Percentiles rank a stretch among this genome's conserved stretches.
These are phyloP conservation scores for Xestia xanthographa DNA, from an alignment of 2,888 invertebrate genomes.

Conservation along the genomic window DNA sequence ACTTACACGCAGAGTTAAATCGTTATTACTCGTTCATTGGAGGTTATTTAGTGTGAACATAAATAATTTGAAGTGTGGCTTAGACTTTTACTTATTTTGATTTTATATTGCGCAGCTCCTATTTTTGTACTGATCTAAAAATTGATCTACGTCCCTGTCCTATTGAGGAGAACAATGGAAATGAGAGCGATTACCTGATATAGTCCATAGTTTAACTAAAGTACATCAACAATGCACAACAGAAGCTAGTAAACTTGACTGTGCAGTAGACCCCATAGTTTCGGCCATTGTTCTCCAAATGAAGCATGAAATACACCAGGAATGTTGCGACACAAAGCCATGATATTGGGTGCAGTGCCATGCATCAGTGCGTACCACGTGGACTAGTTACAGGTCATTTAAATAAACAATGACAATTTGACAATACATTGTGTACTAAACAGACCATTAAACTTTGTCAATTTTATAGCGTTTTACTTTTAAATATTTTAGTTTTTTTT, in stretches of 20 bases:
- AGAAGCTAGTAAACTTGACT: not conserved
- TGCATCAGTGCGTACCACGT: slow-evolving; percentile 22
- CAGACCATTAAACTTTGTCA: not conserved
- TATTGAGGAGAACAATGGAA: not conserved
- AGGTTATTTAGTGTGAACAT: not conserved
- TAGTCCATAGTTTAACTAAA: not conserved
- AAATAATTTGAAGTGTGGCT: not conserved
- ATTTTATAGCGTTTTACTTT: no score
- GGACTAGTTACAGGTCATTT: not conserved
- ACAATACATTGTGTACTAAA: not conserved
- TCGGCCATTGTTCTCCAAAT: not conserved
- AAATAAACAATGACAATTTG: slow-evolving; percentile 25
- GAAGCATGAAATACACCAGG: not conserved
- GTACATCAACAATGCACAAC: not conserved
- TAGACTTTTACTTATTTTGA: not conserved
- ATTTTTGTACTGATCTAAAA: not conserved
- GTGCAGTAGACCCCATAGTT: slow-evolving; percentile 11
- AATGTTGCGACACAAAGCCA: slow-evolving; percentile 19
- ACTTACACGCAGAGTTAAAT: slow-evolving; percentile 18
- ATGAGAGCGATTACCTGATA: not conserved
- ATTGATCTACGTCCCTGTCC: no score
- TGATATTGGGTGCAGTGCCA: slow-evolving; percentile 39
- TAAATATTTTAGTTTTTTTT: no score
- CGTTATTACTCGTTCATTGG: not conserved
- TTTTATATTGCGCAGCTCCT: not conserved